Conservation (phyloP, 2,797 vertebrate genomes). For the Austrolebias charrua region DNA sequence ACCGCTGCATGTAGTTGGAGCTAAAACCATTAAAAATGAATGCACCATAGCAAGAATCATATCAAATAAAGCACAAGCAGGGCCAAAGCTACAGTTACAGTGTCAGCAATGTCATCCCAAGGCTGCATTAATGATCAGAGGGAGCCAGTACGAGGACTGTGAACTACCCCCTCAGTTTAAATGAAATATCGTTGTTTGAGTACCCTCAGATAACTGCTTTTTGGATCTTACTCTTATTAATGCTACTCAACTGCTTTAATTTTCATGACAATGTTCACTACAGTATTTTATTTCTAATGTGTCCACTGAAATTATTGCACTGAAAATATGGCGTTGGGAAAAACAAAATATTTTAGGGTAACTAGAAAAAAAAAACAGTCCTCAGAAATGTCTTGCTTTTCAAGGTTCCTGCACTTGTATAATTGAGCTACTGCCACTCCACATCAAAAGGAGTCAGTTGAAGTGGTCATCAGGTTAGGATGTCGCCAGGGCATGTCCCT, state of each 20-base stretch:
- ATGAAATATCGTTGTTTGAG: not conserved
- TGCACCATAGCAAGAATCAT: not conserved
- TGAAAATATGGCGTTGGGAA: not conserved
- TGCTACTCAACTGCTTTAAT: not conserved
- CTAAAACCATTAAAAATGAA: slow-evolving; percentile 6
- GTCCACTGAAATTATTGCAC: not conserved
- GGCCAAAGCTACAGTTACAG: not conserved
- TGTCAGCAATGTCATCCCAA: not conserved
- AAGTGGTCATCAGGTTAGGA: too few species aligned
- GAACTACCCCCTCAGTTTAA: not conserved
- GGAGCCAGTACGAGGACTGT: not conserved
- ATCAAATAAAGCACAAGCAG: not conserved
- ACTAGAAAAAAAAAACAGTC: not conserved
- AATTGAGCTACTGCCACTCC: too few species aligned
- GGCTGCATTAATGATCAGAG: slow-evolving; percentile 2
- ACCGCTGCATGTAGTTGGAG: not conserved
- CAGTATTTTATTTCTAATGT: not conserved
- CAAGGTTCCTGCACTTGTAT: too few species aligned
- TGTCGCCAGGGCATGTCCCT: too few species aligned
- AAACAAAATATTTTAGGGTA: not conserved
- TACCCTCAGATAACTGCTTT: not conserved
- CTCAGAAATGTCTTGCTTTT: too few species aligned
- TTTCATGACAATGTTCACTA: not conserved
- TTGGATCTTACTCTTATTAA: not conserved
- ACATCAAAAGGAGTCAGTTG: too few species aligned